phyloP scores from a whole-genome alignment of 2,113 vertebrate species.

The Channa argus region DNA sequence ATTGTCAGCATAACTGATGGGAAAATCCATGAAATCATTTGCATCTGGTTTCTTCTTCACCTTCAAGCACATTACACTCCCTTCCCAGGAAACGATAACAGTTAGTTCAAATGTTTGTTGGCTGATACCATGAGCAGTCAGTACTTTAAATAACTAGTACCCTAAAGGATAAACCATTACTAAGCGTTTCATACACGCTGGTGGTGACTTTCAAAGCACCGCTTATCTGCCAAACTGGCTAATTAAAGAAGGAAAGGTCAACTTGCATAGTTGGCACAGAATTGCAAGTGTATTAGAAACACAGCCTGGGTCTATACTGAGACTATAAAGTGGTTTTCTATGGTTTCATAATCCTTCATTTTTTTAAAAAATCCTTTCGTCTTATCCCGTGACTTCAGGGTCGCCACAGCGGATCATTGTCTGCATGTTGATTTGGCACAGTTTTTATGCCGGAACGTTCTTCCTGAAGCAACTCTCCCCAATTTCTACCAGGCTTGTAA shows the following conservation, averaged over 20 bases:
- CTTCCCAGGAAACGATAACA: conserved; percentile 9
- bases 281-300: not conserved
- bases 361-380: too few relatives aligned
- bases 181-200: conserved; percentile 1
- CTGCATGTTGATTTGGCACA: too few relatives aligned
- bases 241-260: conserved; percentile 20
- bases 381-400: too few relatives aligned
- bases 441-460: too few relatives aligned
- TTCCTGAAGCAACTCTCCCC: too few relatives aligned
- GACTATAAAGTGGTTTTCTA: too few relatives aligned
- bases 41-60: conserved; percentile 11
- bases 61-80: not conserved
- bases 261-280: not conserved
- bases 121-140: conserved; percentile 13
- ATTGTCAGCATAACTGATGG: not conserved
- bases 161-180: conserved; percentile 12
- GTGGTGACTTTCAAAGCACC: not conserved
- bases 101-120: not conserved
- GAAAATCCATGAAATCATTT: not conserved
- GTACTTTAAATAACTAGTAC: conserved; percentile 21
- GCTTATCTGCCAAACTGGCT: not conserved
- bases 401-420: too few relatives aligned
- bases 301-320: too few relatives aligned
- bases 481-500: too few relatives aligned
- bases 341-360: too few relatives aligned